Evolutionary conservation across 1,140 invertebrate genomes (phyloP).

Genomic region (Drosophila nigrodunni): DNA sequence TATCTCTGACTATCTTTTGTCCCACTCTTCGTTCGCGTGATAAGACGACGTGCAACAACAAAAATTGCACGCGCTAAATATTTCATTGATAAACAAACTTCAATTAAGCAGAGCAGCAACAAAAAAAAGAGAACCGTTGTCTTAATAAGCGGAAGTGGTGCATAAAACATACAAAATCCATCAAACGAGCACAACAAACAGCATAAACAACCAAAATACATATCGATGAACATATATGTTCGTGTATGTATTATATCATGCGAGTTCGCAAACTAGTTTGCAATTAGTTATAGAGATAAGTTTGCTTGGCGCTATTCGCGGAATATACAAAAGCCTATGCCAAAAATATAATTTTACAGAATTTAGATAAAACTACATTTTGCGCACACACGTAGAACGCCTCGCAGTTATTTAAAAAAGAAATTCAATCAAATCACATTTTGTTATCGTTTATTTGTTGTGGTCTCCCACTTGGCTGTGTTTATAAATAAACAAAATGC

Average conservation of each 20-base stretch:
- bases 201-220: background rate
- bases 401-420: conserved; percentile 28
- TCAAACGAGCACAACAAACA: conserved; percentile 13
- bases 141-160: conserved; percentile 59
- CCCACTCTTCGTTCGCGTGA: conserved; percentile 27
- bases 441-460: conserved; percentile 3
- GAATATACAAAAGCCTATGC: conserved; percentile 18
- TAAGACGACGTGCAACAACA: conserved; percentile 46
- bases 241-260: conserved; percentile 13
- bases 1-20: background rate
- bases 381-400: conserved; percentile 17
- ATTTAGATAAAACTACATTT: conserved; percentile 8
- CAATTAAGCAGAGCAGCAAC: conserved; percentile 10
- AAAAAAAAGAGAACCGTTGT: conserved; percentile 26
- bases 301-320: background rate
- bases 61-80: conserved; percentile 63
- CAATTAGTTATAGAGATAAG: conserved; percentile 12
- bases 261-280: conserved; percentile 12
- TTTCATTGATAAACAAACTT: conserved; percentile 66
- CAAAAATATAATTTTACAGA: conserved; percentile 7
- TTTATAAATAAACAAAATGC: conserved; percentile 59
- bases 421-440: conserved; percentile 59
- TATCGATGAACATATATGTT: conserved; percentile 21
- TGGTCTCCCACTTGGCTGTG: conserved; percentile 42
- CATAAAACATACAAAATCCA: conserved; percentile 63